Base-by-base conservation (phyloP, 2,797 vertebrate genomes). In the Anas georgica region DNA sequence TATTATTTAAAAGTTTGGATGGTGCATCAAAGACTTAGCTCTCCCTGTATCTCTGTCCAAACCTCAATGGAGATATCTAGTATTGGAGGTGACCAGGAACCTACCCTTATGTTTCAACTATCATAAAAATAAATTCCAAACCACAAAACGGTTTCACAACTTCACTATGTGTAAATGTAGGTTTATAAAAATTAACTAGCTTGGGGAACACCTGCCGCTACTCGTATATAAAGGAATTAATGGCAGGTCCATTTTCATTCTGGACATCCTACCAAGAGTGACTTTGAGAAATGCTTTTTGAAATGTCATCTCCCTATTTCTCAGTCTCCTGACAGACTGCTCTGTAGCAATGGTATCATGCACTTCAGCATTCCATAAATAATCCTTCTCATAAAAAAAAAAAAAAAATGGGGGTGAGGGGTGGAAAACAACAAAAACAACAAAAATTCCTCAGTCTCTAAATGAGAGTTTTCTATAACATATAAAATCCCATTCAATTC, bases 211-310 rank as follows among this genome's bases (percentile, higher is more conserved):
- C 62, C 26, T 37, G 21, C 22, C 26, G 12, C 6, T 46, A 33
- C 41, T 79, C 48, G 56, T 2, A 0, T 54, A 14, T 50, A 60
- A 67, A 86, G 35, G 21, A 90, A 39, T 48, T 41, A 46, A 72
- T 6, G 18, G 6, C 33, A 86, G 75, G 20, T n/a, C 37, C 33
- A 17, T 91, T 86, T 73, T 52, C 41, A 60, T 70, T 82, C 33
- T 35, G 1, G 0, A 10, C 37, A 69, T 59, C 25, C 1, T 7
- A 62, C 46, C 7, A 68, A 64, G 22, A 69, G 9, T 41, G 18
- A 18, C 3, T 5, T 7, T 82, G 43, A 84, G 33, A 93, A 88
- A 73, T 4, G 1, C 3, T 73, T 88, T 86, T 82, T 29, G 8
- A 69, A 41, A 77, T 83, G 35, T 58, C 5, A 4, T 55, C 17